phyloP scores from a whole-genome alignment of 1,140 invertebrate genomes.

The Cyclargus thomasi region DNA sequence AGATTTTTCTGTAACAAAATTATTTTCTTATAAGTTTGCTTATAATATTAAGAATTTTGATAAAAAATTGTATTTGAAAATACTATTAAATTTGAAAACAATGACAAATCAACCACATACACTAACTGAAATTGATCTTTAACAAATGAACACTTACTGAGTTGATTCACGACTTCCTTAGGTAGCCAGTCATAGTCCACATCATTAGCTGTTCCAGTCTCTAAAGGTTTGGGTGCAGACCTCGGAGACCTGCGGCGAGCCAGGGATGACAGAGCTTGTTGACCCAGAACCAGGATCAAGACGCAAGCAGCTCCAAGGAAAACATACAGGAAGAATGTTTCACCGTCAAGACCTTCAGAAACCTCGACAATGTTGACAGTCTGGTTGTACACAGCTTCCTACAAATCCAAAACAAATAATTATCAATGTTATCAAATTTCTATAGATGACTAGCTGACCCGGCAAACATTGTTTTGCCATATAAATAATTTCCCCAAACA shows the following conservation, averaged over 20 bases:
- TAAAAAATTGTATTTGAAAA: no score
- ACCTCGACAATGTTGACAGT: constrained; percentile 98
- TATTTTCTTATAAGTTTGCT: background rate
- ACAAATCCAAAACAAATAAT: constrained; percentile 40
- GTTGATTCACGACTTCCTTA: constrained; percentile 87
- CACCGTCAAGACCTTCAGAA: constrained; percentile 97
- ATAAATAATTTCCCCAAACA: background rate
- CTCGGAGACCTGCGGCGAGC: constrained; percentile 78
- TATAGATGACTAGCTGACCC: no score
- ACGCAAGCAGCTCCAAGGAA: constrained; percentile 93
- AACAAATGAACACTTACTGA: constrained; percentile 80
- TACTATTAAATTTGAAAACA: no score
- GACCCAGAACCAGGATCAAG: constrained; percentile 90
- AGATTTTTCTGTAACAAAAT: constrained; percentile 78
- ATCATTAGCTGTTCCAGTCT: constrained; percentile 91
- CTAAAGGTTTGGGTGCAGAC: constrained; percentile 79
- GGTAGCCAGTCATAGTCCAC: constrained; percentile 99
- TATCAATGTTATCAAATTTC: no score
- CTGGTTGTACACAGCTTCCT: constrained; percentile 98
- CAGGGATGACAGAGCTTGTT: constrained; percentile 91
- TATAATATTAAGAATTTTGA: no score
- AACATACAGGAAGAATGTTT: constrained; percentile 98
- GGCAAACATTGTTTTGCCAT: no score
- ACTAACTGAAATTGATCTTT: background rate
- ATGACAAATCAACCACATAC: no score